phyloP scores from a whole-genome alignment of 2,888 invertebrate genomes.

The Clivina fossor region DNA sequence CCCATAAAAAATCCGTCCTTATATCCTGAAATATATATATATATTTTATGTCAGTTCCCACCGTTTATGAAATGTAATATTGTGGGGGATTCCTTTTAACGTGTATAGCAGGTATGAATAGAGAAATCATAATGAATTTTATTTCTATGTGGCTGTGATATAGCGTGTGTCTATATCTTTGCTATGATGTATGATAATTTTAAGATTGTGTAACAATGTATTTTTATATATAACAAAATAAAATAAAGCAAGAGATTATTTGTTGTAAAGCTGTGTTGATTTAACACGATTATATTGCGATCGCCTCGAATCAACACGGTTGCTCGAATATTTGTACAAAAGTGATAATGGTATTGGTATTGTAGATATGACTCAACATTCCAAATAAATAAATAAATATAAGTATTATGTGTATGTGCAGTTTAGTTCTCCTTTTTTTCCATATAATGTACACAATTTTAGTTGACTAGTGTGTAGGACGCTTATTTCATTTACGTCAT shows the following conservation, averaged over 20 bases:
- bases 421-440: not conserved
- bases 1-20: conserved; percentile 19
- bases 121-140: conserved; percentile 17
- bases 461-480: too few species aligned
- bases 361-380: conserved; percentile 29
- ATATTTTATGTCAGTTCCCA: conserved; percentile 22
- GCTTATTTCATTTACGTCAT: conserved; percentile 17
- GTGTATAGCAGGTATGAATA: conserved; percentile 18
- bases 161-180: conserved; percentile 33
- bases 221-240: conserved; percentile 6
- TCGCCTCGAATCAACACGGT: conserved; percentile 19
- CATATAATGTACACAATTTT: not conserved
- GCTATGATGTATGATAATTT: conserved; percentile 21
- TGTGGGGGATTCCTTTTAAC: conserved; percentile 25
- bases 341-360: conserved; percentile 30
- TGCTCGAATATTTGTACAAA: conserved; percentile 29
- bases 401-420: conserved; percentile 12
- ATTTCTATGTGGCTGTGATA: conserved; percentile 30
- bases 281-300: conserved; percentile 17
- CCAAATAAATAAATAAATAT: conserved; percentile 28
- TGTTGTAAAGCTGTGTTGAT: conserved; percentile 26
- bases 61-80: conserved; percentile 27
- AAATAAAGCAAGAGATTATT: conserved; percentile 4
- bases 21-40: conserved; percentile 18
- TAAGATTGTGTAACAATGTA: conserved; percentile 7